Evolutionary conservation across 2,113 vertebrate species (phyloP).

Genomic region (Hepsetus odoe): DNA sequence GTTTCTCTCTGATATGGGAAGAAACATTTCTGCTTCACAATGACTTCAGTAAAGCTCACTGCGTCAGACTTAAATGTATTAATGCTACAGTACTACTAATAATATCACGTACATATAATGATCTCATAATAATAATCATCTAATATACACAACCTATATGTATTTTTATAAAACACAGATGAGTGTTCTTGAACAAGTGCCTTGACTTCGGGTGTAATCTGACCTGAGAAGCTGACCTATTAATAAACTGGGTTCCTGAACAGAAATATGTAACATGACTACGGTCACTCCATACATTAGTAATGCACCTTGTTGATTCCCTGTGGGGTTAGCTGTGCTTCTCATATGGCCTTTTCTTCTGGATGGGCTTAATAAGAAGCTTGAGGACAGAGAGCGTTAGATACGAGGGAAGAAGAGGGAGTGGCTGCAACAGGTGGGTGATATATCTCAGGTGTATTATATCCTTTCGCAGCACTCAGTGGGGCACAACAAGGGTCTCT

Average conservation of each 20-base stretch:
- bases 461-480: constrained; percentile 36
- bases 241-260: not conserved
- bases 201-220: not conserved
- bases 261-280: constrained; percentile 40
- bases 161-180: not conserved
- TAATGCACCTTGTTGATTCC: constrained; percentile 39
- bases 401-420: no score
- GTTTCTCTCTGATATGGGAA: no score
- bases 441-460: constrained; percentile 27
- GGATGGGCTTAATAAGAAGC: constrained; percentile 8
- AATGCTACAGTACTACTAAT: no score
- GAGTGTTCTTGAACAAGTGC: not conserved
- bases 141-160: no score
- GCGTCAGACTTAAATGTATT: no score
- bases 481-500: constrained; percentile 12
- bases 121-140: no score
- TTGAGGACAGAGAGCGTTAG: not conserved
- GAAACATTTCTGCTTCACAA: no score
- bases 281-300: constrained; percentile 33
- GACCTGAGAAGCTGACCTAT: not conserved
- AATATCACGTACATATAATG: no score
- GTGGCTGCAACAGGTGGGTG: constrained; percentile 32
- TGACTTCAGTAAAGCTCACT: no score
- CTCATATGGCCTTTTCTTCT: constrained; percentile 12
- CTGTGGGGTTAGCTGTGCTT: constrained; percentile 17